These are phyloP conservation scores for Zaprionus obscuricornis DNA, from an alignment of 2,888 invertebrate genomes.

Conservation along the genomic window DNA sequence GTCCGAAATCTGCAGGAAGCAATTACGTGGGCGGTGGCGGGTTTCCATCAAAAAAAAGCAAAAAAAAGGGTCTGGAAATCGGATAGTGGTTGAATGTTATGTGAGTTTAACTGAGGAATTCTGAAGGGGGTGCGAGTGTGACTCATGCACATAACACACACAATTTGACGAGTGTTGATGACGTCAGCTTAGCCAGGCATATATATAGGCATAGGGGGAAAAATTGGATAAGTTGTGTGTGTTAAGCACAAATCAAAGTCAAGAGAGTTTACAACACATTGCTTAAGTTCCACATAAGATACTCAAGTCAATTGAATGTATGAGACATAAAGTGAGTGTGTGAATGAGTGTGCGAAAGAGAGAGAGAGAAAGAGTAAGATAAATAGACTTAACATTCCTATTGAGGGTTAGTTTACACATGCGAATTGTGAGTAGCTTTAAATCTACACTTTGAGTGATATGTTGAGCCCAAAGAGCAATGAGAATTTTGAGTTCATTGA, in stretches of 20 bases:
- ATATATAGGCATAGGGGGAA: neutral
- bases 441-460: slow-evolving; percentile 45
- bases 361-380: slow-evolving; percentile 1
- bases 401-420: slow-evolving; percentile 28
- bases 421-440: neutral
- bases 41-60: no score
- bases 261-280: slow-evolving; percentile 64
- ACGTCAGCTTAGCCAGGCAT: slow-evolving; percentile 58
- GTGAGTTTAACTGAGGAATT: slow-evolving; percentile 16
- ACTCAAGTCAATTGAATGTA: slow-evolving; percentile 20
- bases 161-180: slow-evolving; percentile 56
- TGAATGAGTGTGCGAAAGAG: no score
- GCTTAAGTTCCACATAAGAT: slow-evolving; percentile 29
- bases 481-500: slow-evolving; percentile 31
- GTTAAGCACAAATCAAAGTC: slow-evolving; percentile 64
- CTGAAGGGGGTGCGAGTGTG: slow-evolving; percentile 41
- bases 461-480: slow-evolving; percentile 47
- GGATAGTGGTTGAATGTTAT: slow-evolving; percentile 63
- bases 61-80: slow-evolving; percentile 68
- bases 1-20: slow-evolving; percentile 72
- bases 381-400: slow-evolving; percentile 5
- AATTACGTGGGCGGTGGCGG: slow-evolving; percentile 68
- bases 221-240: neutral
- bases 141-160: slow-evolving; percentile 59
- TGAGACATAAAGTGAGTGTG: no score